Percentiles rank a stretch among this genome's conserved stretches.
phyloP scores from a whole-genome alignment of 2,888 invertebrate genomes.

The Epinotia ramella region DNA sequence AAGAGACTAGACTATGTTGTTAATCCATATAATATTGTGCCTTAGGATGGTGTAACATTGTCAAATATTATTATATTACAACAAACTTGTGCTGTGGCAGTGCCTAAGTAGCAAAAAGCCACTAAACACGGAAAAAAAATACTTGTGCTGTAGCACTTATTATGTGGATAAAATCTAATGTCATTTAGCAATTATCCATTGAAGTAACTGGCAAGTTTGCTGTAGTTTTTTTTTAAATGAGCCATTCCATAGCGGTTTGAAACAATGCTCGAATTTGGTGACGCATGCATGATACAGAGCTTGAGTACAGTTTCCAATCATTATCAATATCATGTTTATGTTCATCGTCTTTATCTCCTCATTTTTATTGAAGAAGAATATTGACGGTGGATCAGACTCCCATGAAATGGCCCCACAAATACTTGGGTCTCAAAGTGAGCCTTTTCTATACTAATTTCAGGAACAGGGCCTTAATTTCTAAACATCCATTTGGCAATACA shows the following conservation, averaged over 20 bases:
- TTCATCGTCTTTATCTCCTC: too few relatives aligned
- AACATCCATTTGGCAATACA: slow-evolving; percentile 79
- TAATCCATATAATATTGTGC: slow-evolving; percentile 27
- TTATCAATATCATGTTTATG: background rate
- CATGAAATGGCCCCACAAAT: background rate
- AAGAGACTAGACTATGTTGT: slow-evolving; percentile 39
- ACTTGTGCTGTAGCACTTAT: slow-evolving; percentile 18
- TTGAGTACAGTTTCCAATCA: background rate
- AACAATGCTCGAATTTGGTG: too few relatives aligned
- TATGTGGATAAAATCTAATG: slow-evolving; percentile 7
- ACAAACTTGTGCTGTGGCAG: slow-evolving; percentile 24
- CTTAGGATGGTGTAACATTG: background rate
- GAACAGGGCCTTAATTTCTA: slow-evolving; percentile 52
- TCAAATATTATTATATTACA: slow-evolving; percentile 8
- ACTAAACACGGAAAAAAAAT: too few relatives aligned
- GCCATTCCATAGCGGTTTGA: background rate
- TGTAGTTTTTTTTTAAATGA: background rate
- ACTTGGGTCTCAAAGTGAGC: slow-evolving; percentile 32
- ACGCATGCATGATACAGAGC: too few relatives aligned
- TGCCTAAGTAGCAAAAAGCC: too few relatives aligned
- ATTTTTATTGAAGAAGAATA: background rate
- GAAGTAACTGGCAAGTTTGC: slow-evolving; percentile 11
- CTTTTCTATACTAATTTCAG: slow-evolving; percentile 26
- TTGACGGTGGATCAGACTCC: background rate
- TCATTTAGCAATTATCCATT: slow-evolving; percentile 2